Evolutionary conservation across 2,888 invertebrate species (phyloP).

Genomic region (Oscheius myriophilus): DNA sequence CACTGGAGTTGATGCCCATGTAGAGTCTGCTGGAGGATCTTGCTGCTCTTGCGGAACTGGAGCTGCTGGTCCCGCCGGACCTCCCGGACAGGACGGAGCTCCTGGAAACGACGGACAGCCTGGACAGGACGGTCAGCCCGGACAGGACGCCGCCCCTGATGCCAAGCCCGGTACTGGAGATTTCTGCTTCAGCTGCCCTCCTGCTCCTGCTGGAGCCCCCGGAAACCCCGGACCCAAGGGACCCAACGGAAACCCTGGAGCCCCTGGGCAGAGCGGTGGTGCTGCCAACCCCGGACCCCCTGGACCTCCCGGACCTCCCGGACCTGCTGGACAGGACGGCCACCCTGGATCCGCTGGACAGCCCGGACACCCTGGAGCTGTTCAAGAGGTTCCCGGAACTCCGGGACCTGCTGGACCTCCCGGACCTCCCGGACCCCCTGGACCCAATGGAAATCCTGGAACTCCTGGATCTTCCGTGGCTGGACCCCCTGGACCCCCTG

Average conservation of each 20-base stretch:
- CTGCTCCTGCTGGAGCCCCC: conserved; percentile 58
- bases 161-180: conserved; percentile 53
- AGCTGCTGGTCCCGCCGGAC: conserved; percentile 47
- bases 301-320: conserved; percentile 50
- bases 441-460: conserved; percentile 53
- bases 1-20: conserved; percentile 1
- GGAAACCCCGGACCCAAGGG: conserved; percentile 51
- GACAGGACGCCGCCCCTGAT: conserved; percentile 51
- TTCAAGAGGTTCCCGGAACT: conserved; percentile 47
- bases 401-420: conserved; percentile 56
- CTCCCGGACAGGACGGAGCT: conserved; percentile 40
- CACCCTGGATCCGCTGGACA: conserved; percentile 54
- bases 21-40: conserved; percentile 19
- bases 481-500: conserved; percentile 57
- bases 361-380: conserved; percentile 53
- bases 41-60: conserved; percentile 58
- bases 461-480: conserved; percentile 49
- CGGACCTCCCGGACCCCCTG: conserved; percentile 52
- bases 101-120: conserved; percentile 55
- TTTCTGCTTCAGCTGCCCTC: conserved; percentile 57
- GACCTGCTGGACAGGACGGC: conserved; percentile 54
- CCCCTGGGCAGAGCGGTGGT: conserved; percentile 43
- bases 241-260: conserved; percentile 40
- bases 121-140: conserved; percentile 53
- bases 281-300: conserved; percentile 49